Evolutionary conservation across 2,888 invertebrate genomes (phyloP).

Genomic region (Ennomos erosarius): DNA sequence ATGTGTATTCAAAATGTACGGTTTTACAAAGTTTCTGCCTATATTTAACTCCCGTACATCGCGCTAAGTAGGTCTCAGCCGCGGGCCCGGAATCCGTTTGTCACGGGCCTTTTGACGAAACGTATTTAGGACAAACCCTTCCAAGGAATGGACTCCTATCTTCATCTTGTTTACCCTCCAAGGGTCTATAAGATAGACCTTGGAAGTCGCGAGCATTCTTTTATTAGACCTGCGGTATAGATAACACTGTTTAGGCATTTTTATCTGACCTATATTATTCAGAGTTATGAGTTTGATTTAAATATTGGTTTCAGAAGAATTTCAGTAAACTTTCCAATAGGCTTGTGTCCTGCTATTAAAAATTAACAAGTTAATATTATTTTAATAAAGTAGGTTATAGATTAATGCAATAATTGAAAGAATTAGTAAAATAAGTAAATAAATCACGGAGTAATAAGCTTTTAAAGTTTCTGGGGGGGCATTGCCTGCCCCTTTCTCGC

Average conservation of each 20-base stretch:
- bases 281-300: not conserved
- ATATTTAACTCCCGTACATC: conserved; percentile 41
- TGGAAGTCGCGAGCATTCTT: conserved; percentile 34
- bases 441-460: too few relatives aligned
- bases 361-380: too few relatives aligned
- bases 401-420: too few relatives aligned
- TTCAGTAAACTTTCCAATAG: too few relatives aligned
- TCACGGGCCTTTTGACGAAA: conserved; percentile 70
- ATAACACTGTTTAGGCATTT: conserved; percentile 19
- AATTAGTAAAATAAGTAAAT: too few relatives aligned
- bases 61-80: conserved; percentile 48
- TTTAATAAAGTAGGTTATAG: too few relatives aligned
- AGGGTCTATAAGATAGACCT: conserved; percentile 57
- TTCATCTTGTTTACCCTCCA: conserved; percentile 63
- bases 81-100: conserved; percentile 70
- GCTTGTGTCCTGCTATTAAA: too few relatives aligned
- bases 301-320: too few relatives aligned
- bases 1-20: too few relatives aligned
- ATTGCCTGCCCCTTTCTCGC: too few relatives aligned
- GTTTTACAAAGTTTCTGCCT: not conserved
- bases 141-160: conserved; percentile 60
- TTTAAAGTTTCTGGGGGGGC: too few relatives aligned
- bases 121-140: conserved; percentile 74
- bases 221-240: conserved; percentile 33
- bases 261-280: conserved; percentile 7